A percentile compares a stretch with the other conserved stretches of the same genome.
phyloP scores from a whole-genome alignment of 2,113 vertebrate species.

The Peromyscus leucopus region DNA sequence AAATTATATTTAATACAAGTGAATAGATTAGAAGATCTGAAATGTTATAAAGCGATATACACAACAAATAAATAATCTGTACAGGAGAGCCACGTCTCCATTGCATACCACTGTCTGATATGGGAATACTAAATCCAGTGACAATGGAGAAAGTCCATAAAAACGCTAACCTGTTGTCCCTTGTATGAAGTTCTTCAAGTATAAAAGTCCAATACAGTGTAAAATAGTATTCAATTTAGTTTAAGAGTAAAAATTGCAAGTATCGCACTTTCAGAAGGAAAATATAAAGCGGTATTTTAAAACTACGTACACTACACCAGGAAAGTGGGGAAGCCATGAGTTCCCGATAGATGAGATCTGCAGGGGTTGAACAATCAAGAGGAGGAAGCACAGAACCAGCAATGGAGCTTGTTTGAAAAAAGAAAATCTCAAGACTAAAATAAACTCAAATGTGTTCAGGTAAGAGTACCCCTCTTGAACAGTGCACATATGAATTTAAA shows the following conservation, averaged over 20 bases:
- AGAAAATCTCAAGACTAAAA: slow-evolving; percentile 83
- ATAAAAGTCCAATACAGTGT: slow-evolving; percentile 99
- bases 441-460: slow-evolving; percentile 93
- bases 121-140: slow-evolving; percentile 96
- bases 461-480: slow-evolving; percentile 92
- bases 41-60: slow-evolving; percentile 93
- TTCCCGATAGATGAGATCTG: slow-evolving; percentile 85
- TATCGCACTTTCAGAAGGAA: slow-evolving; percentile 94
- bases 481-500: slow-evolving; percentile 99
- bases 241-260: slow-evolving; percentile 97
- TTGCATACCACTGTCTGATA: slow-evolving; percentile 93
- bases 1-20: slow-evolving; percentile 96
- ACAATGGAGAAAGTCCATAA: slow-evolving; percentile 95
- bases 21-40: slow-evolving; percentile 96
- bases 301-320: slow-evolving; percentile 89
- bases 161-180: slow-evolving; percentile 97
- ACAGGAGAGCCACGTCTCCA: slow-evolving; percentile 95
- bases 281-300: slow-evolving; percentile 95
- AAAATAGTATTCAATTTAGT: slow-evolving; percentile 97
- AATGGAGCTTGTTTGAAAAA: slow-evolving; percentile 86
- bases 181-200: slow-evolving; percentile 99
- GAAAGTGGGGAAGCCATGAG: slow-evolving; percentile 82
- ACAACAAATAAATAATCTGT: slow-evolving; percentile 94
- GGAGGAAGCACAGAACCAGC: slow-evolving; percentile 90
- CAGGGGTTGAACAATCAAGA: slow-evolving; percentile 86